Evolutionary conservation across 2,888 invertebrate species (phyloP).

Genomic region (Lasioglossum morio): DNA sequence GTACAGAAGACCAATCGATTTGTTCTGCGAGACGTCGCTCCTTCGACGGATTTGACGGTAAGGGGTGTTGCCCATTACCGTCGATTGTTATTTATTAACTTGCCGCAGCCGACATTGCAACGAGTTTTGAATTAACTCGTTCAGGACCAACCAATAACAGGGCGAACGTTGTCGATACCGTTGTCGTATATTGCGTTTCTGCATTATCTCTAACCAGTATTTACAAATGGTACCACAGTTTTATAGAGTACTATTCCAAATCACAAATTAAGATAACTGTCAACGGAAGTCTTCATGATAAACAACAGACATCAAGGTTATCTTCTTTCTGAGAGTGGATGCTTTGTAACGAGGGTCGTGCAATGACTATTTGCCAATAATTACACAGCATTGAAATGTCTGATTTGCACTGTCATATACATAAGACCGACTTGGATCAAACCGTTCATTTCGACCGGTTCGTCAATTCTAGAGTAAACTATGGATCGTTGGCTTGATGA

Average conservation of each 20-base stretch:
- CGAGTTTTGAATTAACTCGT: background rate
- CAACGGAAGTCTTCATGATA: background rate
- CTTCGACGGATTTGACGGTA: slow-evolving; percentile 22
- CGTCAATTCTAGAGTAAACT: background rate
- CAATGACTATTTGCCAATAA: background rate
- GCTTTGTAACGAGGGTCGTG: background rate
- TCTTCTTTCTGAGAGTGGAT: background rate
- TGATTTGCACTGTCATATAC: background rate
- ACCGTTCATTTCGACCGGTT: background rate
- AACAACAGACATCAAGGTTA: background rate
- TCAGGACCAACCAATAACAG: background rate
- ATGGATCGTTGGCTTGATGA: background rate
- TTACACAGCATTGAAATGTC: background rate
- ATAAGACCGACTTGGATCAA: background rate
- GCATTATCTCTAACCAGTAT: background rate
- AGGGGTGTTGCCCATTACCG: slow-evolving; percentile 46
- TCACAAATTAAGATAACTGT: no score
- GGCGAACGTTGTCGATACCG: no score
- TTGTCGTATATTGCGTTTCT: background rate
- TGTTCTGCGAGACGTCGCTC: slow-evolving; percentile 35
- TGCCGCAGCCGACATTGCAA: background rate
- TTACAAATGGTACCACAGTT: no score
- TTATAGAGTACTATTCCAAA: background rate
- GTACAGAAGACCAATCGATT: slow-evolving; percentile 43
- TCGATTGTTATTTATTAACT: slow-evolving; percentile 13